Evolutionary conservation across 2,888 invertebrate species (phyloP), one percentile per base, ranked within the genome.

Genomic region (Bellardia bayeri): DNA sequence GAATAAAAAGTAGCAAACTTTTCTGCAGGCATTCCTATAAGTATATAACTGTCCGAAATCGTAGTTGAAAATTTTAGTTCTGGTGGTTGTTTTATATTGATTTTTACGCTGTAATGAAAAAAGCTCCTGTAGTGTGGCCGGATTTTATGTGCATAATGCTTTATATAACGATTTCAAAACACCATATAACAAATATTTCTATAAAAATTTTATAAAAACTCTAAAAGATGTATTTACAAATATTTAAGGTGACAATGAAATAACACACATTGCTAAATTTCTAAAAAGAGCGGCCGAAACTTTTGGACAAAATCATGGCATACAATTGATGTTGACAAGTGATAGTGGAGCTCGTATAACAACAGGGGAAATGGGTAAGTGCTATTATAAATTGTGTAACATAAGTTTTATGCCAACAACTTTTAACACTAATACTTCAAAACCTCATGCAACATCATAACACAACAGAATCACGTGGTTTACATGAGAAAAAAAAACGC

Each of bases 231-330:
- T 23, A 23, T 23, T 23, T 23, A 23, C 23, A 23, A 23, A 23
- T 23, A 33, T 61, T 58, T 74, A 71, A 81, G 93, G 90, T 49
- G 93, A 93, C 88, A 91, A 86, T 63, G 93, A 93, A 84, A 58
- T 92, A 45, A 89, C 90, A 42, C 90, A 89, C 58, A 90, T 92
- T 66, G 86, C 90, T 7, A 93, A 93, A 89, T 93, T 93, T 86
- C 88, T 93, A 0, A 92, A 93, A 87, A 90, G 93, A 1, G 91
- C 92, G 3, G 76, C 90, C 1, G 92, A 93, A 89, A 90, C 91
- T 2, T 93, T 93, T 51, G 91, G 92, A 0, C 91, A 91, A 58
- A 91, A 91, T 85, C 93, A 93, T 88, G 93, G 91, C n/a, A 30
- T 93, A 23, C 92, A 92, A 88, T 40, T 93, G 82, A 86, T 90